Percentiles rank a stretch among this genome's conserved stretches.
phyloP scores from a whole-genome alignment of 2,888 invertebrate genomes.

The Napeogenes sylphis region DNA sequence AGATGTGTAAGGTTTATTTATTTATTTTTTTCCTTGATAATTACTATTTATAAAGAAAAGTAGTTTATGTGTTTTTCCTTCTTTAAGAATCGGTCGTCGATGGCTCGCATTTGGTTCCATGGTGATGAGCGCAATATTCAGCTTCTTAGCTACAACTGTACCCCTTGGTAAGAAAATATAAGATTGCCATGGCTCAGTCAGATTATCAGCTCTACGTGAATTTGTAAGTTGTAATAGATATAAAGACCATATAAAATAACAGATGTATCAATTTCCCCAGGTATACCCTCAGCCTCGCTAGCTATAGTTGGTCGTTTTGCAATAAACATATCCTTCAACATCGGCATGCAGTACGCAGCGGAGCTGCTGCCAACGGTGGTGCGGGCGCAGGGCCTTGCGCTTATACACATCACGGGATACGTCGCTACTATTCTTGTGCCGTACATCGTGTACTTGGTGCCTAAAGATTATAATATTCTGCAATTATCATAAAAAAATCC shows the following conservation, averaged over 20 bases:
- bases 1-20: constrained; percentile 65
- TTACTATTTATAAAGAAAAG: not conserved
- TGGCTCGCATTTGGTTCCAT: constrained; percentile 90
- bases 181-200: not conserved
- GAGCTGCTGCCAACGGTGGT: constrained; percentile 91
- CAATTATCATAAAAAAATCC: too few species aligned
- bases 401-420: constrained; percentile 91
- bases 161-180: constrained; percentile 76
- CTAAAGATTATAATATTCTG: constrained; percentile 31
- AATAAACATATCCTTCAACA: constrained; percentile 92
- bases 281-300: constrained; percentile 83
- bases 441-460: constrained; percentile 89
- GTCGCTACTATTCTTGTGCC: constrained; percentile 89
- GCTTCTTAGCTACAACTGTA: constrained; percentile 84
- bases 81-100: constrained; percentile 83
- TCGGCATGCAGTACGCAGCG: constrained; percentile 92
- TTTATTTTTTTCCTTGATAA: not conserved
- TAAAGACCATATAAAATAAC: not conserved
- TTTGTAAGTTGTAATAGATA: not conserved
- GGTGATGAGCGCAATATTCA: constrained; percentile 87
- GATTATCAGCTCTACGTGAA: not conserved
- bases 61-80: not conserved
- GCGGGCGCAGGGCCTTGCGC: constrained; percentile 88
- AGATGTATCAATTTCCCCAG: constrained; percentile 49
- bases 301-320: constrained; percentile 90